Percentiles rank a stretch among this genome's conserved stretches.
phyloP scores from a whole-genome alignment of 2,797 vertebrate genomes.

The Myripristis murdjan region DNA sequence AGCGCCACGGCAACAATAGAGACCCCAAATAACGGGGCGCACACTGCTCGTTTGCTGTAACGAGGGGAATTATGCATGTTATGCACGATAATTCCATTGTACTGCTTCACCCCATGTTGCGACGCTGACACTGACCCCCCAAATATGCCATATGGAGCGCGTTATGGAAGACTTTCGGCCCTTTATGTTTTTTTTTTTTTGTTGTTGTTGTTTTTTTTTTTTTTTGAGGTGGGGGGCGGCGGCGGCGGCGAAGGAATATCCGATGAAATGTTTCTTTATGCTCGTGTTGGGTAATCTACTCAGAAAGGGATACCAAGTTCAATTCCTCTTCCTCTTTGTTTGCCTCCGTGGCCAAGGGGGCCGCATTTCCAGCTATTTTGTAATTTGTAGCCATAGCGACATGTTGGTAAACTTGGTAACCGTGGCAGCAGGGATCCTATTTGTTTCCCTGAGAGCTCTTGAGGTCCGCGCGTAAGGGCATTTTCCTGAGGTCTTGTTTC shows the following conservation, averaged over 20 bases:
- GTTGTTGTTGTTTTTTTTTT: too few species aligned
- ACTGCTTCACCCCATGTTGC: conserved; percentile 59
- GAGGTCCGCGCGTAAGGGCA: conserved; percentile 69
- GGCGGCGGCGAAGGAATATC: conserved; percentile 56
- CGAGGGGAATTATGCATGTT: conserved; percentile 76
- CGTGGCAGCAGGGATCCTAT: conserved; percentile 78
- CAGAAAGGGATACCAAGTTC: conserved; percentile 65
- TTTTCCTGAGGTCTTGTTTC: conserved; percentile 75
- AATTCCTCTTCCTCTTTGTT: conserved; percentile 70
- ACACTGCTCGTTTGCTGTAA: conserved; percentile 65
- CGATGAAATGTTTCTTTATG: conserved; percentile 46
- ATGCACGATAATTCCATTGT: conserved; percentile 78
- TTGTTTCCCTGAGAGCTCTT: conserved; percentile 79
- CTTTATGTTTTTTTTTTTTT: conserved; percentile 34
- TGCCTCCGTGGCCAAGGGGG: conserved; percentile 66
- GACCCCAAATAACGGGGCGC: conserved; percentile 74
- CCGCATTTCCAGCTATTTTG: conserved; percentile 69
- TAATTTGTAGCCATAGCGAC: conserved; percentile 85
- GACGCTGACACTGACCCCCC: conserved; percentile 68
- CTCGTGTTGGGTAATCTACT: conserved; percentile 59
- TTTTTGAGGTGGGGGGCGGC: too few species aligned
- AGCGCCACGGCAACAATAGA: conserved; percentile 76
- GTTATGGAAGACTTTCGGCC: conserved; percentile 49
- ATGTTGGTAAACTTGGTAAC: conserved; percentile 86
- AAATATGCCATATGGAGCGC: conserved; percentile 65